Evolutionary conservation across 2,797 vertebrate species (phyloP).

Genomic region (Ctenochaetus hawaiiensis): DNA sequence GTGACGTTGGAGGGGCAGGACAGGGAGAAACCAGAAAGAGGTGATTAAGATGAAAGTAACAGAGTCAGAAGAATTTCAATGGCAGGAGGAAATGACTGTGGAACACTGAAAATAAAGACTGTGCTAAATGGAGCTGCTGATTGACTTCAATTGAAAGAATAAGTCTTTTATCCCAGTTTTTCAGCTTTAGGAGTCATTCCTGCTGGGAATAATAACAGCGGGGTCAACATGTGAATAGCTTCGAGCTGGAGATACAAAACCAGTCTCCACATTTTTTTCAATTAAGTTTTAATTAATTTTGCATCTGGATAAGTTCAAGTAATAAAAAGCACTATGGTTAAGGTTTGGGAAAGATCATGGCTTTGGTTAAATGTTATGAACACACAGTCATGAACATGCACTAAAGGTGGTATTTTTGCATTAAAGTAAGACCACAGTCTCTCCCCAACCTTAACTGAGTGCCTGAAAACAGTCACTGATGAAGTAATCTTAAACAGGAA

Average conservation of each 20-base stretch:
- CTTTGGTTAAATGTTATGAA: slow-evolving; percentile 2
- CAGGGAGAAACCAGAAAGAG: slow-evolving; percentile 49
- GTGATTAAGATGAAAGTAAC: slow-evolving; percentile 65
- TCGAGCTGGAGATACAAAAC: not conserved
- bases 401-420: not conserved
- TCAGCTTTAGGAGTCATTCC: slow-evolving; percentile 8
- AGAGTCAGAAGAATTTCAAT: slow-evolving; percentile 45
- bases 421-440: not conserved
- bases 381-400: not conserved
- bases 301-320: not conserved
- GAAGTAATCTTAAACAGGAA: too few species aligned
- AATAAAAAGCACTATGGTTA: slow-evolving; percentile 10
- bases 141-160: slow-evolving; percentile 21
- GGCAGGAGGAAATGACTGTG: slow-evolving; percentile 40
- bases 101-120: slow-evolving; percentile 42
- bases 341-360: not conserved
- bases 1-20: slow-evolving; percentile 55
- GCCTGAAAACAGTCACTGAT: not conserved
- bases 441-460: not conserved
- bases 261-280: not conserved
- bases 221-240: not conserved
- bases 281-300: not conserved
- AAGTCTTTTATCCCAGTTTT: slow-evolving; percentile 5
- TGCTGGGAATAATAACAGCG: slow-evolving; percentile 2
- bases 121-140: slow-evolving; percentile 19